Conservation (phyloP, 1,140 invertebrate genomes). For the Eriosoma lanigerum region DNA sequence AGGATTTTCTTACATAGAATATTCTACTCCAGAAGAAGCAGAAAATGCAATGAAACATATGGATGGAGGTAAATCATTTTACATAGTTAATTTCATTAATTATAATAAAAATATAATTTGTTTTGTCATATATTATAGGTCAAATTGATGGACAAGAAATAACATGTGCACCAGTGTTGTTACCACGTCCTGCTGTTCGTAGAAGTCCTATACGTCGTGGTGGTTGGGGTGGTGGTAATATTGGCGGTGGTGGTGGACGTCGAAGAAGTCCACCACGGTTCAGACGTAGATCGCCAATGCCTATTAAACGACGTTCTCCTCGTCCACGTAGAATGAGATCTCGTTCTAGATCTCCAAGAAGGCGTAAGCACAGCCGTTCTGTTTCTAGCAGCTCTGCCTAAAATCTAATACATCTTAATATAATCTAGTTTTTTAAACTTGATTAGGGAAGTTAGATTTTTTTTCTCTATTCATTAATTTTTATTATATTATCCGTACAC, state of each 20-base stretch:
- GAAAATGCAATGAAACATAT: constrained; percentile 99
- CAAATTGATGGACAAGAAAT: constrained; percentile 92
- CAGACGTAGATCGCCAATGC: constrained; percentile 47
- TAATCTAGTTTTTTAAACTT: background rate
- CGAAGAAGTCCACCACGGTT: constrained; percentile 36
- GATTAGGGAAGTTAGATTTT: background rate
- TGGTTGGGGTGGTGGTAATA: constrained; percentile 12
- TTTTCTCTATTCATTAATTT: background rate
- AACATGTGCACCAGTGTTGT: constrained; percentile 84
- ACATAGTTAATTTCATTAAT: background rate
- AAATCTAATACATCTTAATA: constrained; percentile 53
- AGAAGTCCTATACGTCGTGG: constrained; percentile 64
- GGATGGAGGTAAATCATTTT: constrained; percentile 78
- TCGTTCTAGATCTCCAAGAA: constrained; percentile 62
- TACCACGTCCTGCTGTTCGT: constrained; percentile 69
- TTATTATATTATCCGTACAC: background rate
- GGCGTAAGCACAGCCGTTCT: constrained; percentile 77
- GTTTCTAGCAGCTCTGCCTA: constrained; percentile 78
- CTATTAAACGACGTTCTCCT: constrained; percentile 45
- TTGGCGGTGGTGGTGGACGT: constrained; percentile 33
- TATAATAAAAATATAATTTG: background rate
- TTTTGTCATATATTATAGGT: constrained; percentile 59
- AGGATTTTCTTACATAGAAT: constrained; percentile 95
- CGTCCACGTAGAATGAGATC: constrained; percentile 63
- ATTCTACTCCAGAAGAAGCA: constrained; percentile 88